Evolutionary conservation across 2,113 vertebrate genomes (phyloP).

Genomic region (Callionymus lyra): DNA sequence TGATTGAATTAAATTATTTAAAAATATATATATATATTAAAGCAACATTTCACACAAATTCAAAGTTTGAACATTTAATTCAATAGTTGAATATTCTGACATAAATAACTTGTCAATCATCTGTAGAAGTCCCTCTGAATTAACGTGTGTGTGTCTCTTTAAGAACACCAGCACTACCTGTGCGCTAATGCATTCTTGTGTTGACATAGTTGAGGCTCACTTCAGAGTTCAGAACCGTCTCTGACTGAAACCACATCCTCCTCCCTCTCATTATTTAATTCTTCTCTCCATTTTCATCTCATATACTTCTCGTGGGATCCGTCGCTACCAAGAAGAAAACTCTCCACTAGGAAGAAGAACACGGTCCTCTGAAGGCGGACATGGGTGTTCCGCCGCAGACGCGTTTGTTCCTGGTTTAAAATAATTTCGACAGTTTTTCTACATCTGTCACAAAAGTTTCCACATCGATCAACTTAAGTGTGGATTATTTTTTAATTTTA

Average conservation of each 20-base stretch:
- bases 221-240: no score
- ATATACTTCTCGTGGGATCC: neutral
- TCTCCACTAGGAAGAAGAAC: conserved; percentile 36
- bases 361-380: conserved; percentile 43
- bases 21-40: no score
- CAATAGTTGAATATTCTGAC: no score
- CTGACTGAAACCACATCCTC: neutral
- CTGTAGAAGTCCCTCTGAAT: no score
- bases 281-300: neutral
- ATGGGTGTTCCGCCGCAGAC: conserved; percentile 47
- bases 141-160: conserved; percentile 47
- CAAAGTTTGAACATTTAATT: no score
- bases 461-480: conserved; percentile 12
- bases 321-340: conserved; percentile 41
- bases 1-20: no score
- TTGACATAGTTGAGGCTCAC: no score
- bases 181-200: neutral
- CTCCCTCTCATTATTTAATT: neutral
- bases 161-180: conserved; percentile 55
- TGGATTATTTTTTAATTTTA: no score
- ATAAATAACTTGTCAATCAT: no score
- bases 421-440: conserved; percentile 11
- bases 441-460: conserved; percentile 22
- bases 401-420: conserved; percentile 25
- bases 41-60: no score